Base-by-base conservation (phyloP, 1,140 invertebrate species). In the Sipha flava region DNA sequence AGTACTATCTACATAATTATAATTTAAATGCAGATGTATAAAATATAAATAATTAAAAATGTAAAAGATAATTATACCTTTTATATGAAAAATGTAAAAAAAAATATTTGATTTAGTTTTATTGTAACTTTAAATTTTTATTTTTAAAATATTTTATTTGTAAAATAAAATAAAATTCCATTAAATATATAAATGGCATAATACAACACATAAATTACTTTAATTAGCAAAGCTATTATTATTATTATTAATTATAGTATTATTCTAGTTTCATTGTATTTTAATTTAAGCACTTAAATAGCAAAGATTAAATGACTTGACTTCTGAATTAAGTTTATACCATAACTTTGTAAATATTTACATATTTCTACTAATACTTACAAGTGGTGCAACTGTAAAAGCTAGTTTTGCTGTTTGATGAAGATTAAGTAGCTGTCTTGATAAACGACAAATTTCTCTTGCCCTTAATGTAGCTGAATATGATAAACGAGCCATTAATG, bases 401-500 rank as follows among this genome's bases (percentile, higher is more conserved):
- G 92, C 90, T 79, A 94, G 87, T 85, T 92, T 92, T 40, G 90
- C 90, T 34, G 93, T 89, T 86, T 92, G 88, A 82, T 88, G 88
- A 14, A 93, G 85, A 47, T 90, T 89, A 54, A 94, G 87, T 85
- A 91, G 91, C 18, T 77, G 73, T n/a, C 34, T 77, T 9, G 73
- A 77, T 29, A 77, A 57, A 18, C 49, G 82, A 89, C 90, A n/a
- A 91, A 89, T 73, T 90, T 93, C 91, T 73, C 90, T 89, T 49
- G 92, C 93, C 81, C 92, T 86, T 47, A 94, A 82, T 82, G 90
- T 93, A 0, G 93, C 92, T 82, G 92, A 89, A 86, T 95, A 95
- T n/a, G 93, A 94, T 18, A 96, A 87, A 47, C 94, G 87, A 0
- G 94, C 93, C 82, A 95, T 86, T 75, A 94, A 84, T 31, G 94